Conservation (phyloP, 2,797 vertebrate genomes). For the Helarctos malayanus region DNA sequence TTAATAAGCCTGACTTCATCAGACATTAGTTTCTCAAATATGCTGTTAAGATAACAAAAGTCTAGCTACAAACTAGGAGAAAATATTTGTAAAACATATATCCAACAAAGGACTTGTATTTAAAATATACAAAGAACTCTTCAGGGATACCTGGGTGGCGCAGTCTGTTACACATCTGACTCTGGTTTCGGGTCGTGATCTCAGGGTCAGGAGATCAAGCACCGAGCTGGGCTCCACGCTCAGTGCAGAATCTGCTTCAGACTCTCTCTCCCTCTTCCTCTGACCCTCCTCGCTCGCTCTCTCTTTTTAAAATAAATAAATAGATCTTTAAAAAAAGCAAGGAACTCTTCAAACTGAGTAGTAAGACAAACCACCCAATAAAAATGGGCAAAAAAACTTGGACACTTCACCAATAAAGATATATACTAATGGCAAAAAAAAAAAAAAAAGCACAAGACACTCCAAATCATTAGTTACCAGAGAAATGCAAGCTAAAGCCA, state of each 20-base stretch:
- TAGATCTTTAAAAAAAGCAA: neutral
- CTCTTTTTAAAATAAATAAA: neutral
- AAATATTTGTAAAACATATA: neutral
- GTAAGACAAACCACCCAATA: neutral
- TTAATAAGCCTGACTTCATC: neutral
- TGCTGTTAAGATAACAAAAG: slow-evolving; percentile 37
- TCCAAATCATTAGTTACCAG: neutral
- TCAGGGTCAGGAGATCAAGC: neutral
- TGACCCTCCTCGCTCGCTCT: neutral
- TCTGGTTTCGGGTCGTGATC: neutral
- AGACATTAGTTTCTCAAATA: slow-evolving; percentile 31
- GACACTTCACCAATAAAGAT: neutral
- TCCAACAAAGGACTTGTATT: neutral
- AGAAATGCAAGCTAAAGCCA: slow-evolving; percentile 16
- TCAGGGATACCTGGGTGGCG: neutral
- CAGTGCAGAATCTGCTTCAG: neutral
- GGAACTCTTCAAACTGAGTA: neutral
- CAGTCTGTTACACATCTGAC: neutral
- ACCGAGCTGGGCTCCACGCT: neutral
- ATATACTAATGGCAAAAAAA: neutral
- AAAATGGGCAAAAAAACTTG: neutral
- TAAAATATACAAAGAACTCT: slow-evolving; percentile 3
- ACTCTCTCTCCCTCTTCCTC: neutral
- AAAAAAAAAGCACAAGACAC: neutral
- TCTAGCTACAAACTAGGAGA: neutral